Evolutionary conservation across 2,888 invertebrate species (phyloP).

Genomic region (Mesoligia furuncula): DNA sequence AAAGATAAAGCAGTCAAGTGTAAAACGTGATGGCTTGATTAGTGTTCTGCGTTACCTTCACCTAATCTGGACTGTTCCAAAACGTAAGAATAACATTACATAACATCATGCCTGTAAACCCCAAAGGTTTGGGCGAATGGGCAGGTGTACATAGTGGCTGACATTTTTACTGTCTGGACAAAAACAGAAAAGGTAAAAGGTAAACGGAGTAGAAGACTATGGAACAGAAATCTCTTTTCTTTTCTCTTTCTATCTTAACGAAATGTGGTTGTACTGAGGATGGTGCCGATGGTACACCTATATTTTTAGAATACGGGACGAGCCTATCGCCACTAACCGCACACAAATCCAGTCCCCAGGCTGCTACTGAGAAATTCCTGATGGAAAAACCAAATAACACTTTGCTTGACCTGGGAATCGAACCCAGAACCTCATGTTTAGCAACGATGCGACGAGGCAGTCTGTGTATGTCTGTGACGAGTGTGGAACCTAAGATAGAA

Average conservation of each 20-base stretch:
- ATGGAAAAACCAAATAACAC: background rate
- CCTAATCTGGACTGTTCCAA: background rate
- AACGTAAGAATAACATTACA: background rate
- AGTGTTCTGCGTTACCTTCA: slow-evolving; percentile 24
- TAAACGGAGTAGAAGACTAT: background rate
- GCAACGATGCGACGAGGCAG: background rate
- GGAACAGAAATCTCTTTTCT: background rate
- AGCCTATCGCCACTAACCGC: background rate
- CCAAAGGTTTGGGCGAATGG: background rate
- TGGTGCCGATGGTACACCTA: background rate
- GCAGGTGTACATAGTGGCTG: background rate
- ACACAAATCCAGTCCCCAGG: background rate
- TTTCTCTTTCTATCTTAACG: background rate
- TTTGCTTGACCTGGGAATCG: background rate
- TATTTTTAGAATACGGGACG: background rate
- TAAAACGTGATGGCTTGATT: slow-evolving; percentile 48
- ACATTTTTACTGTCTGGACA: background rate
- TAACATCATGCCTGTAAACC: background rate
- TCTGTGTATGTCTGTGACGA: background rate
- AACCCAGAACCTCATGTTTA: background rate
- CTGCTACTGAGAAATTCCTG: background rate
- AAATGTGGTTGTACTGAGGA: too few species aligned
- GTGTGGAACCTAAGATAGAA: too few species aligned
- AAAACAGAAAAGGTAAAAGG: background rate
- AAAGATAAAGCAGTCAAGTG: slow-evolving; percentile 48